Evolutionary conservation across 2,113 vertebrate genomes (phyloP).

Genomic region (Nothocercus nigrocapillus): DNA sequence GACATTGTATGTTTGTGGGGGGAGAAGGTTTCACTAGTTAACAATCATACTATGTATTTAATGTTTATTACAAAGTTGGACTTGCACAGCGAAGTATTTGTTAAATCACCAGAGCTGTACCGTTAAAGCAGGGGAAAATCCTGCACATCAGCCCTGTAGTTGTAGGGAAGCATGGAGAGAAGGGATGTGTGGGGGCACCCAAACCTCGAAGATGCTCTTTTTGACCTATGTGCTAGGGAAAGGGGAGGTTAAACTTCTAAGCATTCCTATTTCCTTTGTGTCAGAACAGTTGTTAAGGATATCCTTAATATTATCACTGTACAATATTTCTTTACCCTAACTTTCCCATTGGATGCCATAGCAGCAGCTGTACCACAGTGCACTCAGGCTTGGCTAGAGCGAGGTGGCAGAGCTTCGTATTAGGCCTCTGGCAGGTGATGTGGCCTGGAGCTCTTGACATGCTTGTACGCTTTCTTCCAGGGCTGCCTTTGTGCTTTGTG

Average conservation of each 20-base stretch:
- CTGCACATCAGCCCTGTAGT: background rate
- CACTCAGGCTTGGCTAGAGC: background rate
- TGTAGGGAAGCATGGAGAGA: background rate
- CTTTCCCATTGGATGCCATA: background rate
- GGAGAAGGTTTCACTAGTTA: background rate
- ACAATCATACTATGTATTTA: background rate
- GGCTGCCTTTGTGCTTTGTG: background rate
- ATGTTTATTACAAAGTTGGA: background rate
- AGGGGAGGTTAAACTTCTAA: background rate
- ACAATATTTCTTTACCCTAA: background rate
- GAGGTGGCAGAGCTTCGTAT: background rate
- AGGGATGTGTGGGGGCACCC: background rate
- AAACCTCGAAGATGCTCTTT: background rate
- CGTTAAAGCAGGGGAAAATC: background rate
- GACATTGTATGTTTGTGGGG: slow-evolving; percentile 26
- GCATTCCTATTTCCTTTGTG: background rate
- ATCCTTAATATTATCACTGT: background rate
- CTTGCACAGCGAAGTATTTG: background rate
- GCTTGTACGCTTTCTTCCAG: background rate
- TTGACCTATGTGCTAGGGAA: background rate
- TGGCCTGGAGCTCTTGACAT: background rate
- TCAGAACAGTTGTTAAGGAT: background rate
- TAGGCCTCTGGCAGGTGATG: background rate
- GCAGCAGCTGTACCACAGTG: background rate
- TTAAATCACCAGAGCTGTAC: background rate